phyloP scores from a whole-genome alignment of 2,113 vertebrate genomes.

The Tauraco erythrolophus region DNA sequence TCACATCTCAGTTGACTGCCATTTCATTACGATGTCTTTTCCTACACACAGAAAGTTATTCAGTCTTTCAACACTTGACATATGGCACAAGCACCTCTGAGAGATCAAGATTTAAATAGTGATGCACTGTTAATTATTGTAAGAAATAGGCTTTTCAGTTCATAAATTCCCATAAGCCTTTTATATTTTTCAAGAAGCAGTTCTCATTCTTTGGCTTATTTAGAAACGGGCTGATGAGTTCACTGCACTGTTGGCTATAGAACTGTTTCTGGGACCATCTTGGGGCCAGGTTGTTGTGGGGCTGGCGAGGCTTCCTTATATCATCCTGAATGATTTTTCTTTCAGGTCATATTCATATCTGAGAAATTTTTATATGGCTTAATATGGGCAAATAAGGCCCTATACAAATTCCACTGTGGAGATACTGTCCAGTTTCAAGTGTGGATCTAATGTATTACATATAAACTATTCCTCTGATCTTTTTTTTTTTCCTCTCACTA shows the following conservation, averaged over 20 bases:
- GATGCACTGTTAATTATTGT: not conserved
- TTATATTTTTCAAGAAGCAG: not conserved
- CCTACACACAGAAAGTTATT: not conserved
- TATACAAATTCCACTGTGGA: not conserved
- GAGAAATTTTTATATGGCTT: not conserved
- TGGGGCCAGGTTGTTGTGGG: not conserved
- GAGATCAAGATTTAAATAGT: not conserved
- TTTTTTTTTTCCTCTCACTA: not conserved
- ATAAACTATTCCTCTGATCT: not conserved
- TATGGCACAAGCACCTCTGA: not conserved
- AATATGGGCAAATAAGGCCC: not conserved
- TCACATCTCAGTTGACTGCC: not conserved
- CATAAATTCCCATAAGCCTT: not conserved
- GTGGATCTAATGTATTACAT: not conserved
- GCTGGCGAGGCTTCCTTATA: not conserved
- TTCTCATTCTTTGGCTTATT: not conserved
- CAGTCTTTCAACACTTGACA: not conserved
- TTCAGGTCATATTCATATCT: not conserved
- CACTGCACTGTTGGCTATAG: not conserved
- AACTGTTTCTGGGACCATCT: not conserved
- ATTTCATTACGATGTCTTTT: not conserved
- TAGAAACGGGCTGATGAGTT: not conserved
- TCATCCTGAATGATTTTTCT: not conserved
- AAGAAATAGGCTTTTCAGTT: not conserved
- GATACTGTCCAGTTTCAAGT: not conserved